Evolutionary conservation across 2,113 vertebrate genomes (phyloP).

Genomic region (Eonycteris spelaea): DNA sequence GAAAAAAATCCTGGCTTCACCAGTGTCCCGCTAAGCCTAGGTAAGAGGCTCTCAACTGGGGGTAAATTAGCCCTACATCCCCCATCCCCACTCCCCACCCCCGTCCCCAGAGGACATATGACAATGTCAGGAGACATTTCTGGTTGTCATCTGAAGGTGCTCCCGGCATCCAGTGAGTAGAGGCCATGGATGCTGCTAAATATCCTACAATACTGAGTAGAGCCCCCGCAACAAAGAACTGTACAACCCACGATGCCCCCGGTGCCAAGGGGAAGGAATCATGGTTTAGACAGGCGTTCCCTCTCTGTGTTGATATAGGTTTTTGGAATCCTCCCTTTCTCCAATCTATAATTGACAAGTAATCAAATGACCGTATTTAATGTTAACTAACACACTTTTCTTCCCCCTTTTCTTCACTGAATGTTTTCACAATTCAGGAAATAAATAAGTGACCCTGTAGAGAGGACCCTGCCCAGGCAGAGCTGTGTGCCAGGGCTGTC

Average conservation of each 20-base stretch:
- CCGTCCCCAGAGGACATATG: neutral
- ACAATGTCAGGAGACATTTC: neutral
- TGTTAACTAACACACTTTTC: neutral
- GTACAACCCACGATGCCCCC: neutral
- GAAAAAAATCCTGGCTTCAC: neutral
- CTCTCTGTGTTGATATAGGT: neutral
- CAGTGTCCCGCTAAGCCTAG: neutral
- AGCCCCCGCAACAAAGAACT: neutral
- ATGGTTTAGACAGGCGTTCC: fast-evolving
- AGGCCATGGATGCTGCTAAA: neutral
- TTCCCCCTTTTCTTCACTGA: neutral
- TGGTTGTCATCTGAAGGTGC: neutral
- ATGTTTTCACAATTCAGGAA: neutral
- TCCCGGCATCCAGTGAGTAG: neutral
- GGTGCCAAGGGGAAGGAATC: neutral
- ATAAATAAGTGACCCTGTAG: neutral
- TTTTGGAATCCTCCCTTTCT: neutral
- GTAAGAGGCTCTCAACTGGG: neutral
- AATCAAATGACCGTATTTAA: neutral
- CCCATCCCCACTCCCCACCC: no score
- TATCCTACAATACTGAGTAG: neutral
- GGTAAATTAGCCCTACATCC: neutral
- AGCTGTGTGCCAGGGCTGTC: fast-evolving
- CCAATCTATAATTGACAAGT: neutral
- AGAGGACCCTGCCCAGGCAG: neutral